phyloP scores from a whole-genome alignment of 2,888 invertebrate species.

The Epinotia ramella region DNA sequence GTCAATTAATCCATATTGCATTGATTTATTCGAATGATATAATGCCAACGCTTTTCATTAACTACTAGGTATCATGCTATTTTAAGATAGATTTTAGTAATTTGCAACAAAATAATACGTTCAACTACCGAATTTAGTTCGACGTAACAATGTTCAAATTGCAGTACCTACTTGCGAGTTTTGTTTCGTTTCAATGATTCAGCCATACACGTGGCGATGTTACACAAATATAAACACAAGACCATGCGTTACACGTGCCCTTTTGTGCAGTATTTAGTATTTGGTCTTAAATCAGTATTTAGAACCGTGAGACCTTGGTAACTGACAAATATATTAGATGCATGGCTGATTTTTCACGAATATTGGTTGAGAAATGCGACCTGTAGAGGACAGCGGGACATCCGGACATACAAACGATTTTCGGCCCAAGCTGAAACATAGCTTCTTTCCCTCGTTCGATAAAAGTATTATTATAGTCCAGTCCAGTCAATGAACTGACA shows the following conservation, averaged over 20 bases:
- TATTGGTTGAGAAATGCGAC: too few species aligned
- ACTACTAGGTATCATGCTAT: neutral
- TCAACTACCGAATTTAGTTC: neutral
- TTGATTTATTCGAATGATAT: conserved; percentile 23
- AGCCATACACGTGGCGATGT: neutral
- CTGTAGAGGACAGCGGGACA: too few species aligned
- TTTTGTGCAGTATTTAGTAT: too few species aligned
- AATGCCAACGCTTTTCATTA: conserved; percentile 30
- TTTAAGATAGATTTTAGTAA: neutral
- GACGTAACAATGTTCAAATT: neutral
- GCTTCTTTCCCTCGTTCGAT: too few species aligned
- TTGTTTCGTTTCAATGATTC: neutral
- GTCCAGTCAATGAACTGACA: too few species aligned
- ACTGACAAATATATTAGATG: too few species aligned
- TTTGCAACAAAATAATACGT: neutral
- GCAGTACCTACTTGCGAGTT: neutral
- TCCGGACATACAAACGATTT: too few species aligned
- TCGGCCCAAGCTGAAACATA: too few species aligned
- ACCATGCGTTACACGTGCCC: neutral
- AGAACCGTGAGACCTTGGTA: too few species aligned
- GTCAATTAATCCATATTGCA: conserved; percentile 8
- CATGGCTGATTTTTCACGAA: too few species aligned
- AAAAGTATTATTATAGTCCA: too few species aligned
- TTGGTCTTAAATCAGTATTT: too few species aligned
- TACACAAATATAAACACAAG: neutral